phyloP scores from a whole-genome alignment of 2,888 invertebrate genomes.

The Limnephilus auricula region DNA sequence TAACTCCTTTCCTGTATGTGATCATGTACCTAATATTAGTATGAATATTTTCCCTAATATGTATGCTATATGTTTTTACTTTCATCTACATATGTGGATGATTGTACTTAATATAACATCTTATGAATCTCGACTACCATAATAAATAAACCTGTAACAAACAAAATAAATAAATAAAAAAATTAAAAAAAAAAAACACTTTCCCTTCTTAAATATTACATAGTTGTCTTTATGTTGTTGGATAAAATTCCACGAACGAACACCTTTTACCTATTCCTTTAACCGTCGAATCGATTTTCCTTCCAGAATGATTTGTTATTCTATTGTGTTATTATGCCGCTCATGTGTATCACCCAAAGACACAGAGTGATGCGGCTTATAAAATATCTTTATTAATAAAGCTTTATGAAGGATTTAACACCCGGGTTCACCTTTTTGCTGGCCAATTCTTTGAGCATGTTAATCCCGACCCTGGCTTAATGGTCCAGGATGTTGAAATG shows the following conservation, averaged over 20 bases:
- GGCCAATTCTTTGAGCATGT: background rate
- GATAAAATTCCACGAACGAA: background rate
- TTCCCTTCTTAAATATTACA: no score
- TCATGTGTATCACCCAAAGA: background rate
- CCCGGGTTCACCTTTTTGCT: background rate
- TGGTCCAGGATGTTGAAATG: background rate
- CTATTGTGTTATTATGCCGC: background rate
- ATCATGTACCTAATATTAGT: no score
- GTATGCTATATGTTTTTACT: no score
- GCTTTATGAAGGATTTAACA: background rate
- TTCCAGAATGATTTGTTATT: background rate
- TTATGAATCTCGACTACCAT: no score
- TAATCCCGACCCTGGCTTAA: background rate
- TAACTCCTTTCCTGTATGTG: no score
- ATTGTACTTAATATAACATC: no score
- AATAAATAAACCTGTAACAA: no score
- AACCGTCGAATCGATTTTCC: background rate
- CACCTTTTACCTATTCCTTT: background rate
- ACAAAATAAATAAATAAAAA: no score
- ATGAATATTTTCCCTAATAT: no score
- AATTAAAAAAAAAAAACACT: no score
- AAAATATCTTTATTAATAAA: slow-evolving; percentile 2
- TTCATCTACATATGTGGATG: no score
- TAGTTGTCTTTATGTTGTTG: no score
- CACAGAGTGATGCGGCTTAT: background rate